These are phyloP conservation scores for Tachina fera DNA, from an alignment of 2,888 invertebrate species.

Conservation along the genomic window DNA sequence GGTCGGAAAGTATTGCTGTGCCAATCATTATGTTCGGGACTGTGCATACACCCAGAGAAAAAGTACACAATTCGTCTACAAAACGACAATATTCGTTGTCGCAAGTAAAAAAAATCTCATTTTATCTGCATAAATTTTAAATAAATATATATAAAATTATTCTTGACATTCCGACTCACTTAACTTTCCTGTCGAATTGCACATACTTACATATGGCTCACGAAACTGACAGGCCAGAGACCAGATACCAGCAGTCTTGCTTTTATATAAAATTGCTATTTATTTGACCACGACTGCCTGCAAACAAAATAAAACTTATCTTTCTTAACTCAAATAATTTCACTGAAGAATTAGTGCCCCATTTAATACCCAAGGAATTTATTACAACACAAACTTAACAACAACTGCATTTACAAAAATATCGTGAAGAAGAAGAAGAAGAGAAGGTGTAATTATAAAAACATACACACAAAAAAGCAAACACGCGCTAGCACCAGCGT, in stretches of 20 bases:
- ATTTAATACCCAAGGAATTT: slow-evolving; percentile 33
- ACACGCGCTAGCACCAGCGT: slow-evolving; percentile 16
- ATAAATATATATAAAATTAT: too few relatives aligned
- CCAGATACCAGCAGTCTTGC: background rate
- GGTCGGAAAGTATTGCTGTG: too few relatives aligned
- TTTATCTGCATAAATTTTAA: too few relatives aligned
- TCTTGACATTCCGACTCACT: too few relatives aligned
- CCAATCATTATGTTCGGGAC: too few relatives aligned
- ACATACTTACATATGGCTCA: background rate
- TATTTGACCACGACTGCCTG: background rate
- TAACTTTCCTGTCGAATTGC: too few relatives aligned
- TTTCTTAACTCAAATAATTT: slow-evolving; percentile 44
- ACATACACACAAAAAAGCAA: background rate
- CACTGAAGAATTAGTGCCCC: slow-evolving; percentile 2
- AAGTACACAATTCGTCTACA: too few relatives aligned
- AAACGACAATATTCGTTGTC: too few relatives aligned
- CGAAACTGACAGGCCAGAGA: background rate
- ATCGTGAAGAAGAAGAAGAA: slow-evolving; percentile 8
- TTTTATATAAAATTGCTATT: background rate
- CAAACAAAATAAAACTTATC: slow-evolving; percentile 2
- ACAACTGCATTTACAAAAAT: slow-evolving; percentile 1
- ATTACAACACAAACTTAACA: slow-evolving; percentile 25
- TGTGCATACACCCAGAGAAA: too few relatives aligned
- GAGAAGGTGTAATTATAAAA: slow-evolving; percentile 7
- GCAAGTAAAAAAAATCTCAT: too few relatives aligned